Evolutionary conservation across 2,888 invertebrate genomes (phyloP), one percentile per base, ranked within the genome.

Genomic region (Caenorhabditis sulstoni): DNA sequence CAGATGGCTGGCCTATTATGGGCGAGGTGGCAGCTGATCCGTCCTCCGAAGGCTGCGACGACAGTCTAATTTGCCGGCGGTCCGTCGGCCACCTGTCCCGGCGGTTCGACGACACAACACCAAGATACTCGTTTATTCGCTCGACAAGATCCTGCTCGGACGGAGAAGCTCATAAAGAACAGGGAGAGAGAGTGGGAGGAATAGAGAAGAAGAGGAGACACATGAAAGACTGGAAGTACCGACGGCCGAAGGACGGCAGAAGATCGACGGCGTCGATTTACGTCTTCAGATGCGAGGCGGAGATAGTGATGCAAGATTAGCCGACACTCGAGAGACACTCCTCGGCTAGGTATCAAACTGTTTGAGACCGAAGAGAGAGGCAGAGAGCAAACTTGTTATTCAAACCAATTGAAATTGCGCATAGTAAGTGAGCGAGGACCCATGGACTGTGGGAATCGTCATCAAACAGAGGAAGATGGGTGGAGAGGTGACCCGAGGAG

Each of bases 241-340:
- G 53, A 52, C n/a, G 41, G 47, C 39, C 49, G 22, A 41, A 61
- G 52, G 53, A 39, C n/a, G 64, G 44, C 53, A 41, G 20, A 23
- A 62, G 71, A 65, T 62, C 50, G 57, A 62, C 57, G 57, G 41
- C 41, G 2, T 8, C 58, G 73, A 64, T 71, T 71, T 55, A 71
- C 70, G 57, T 57, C 29, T 49, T 45, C 55, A 52, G 71, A 73
- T 73, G 73, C 39, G 41, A 57, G 39, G 37, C 64, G 64, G 73
- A 73, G 73, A 73, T 73, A 64, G 49, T 64, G 73, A 62, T 62
- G 64, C 58, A 41, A 73, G 64, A 73, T 64, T 73, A 73, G 71
- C 73, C 62, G 47, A 64, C 71, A 71, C 35, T 52, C 47, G 45
- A 22, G 35, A 61, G 49, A 57, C 45, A 35, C 47, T 22, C 35